Percentiles rank a stretch among this genome's conserved stretches.
Evolutionary conservation across 2,888 invertebrate species (phyloP).

Genomic region (Heliconius ismenius): DNA sequence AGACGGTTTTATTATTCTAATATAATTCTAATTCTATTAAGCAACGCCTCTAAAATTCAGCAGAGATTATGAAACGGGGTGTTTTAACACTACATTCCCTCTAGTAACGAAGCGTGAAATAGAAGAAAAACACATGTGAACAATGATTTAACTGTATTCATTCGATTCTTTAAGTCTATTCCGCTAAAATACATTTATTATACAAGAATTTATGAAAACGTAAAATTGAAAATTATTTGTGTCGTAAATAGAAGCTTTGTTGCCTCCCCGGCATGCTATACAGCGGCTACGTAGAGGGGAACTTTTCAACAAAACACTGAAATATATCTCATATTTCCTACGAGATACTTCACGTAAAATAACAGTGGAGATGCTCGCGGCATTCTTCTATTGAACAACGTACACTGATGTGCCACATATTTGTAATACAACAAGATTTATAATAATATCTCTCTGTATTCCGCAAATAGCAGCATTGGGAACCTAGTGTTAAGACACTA

Average conservation of each 20-base stretch:
- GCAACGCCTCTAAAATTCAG: too few species aligned
- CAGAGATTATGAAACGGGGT: too few species aligned
- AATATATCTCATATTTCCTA: background rate
- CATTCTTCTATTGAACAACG: background rate
- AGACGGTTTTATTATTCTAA: too few species aligned
- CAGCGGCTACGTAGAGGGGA: background rate
- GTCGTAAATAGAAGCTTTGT: background rate
- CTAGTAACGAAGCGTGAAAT: background rate
- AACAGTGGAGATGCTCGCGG: slow-evolving; percentile 7
- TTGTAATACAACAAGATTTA: background rate
- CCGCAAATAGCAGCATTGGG: background rate
- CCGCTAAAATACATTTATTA: background rate
- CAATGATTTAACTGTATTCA: too few species aligned
- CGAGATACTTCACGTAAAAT: background rate
- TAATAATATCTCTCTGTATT: background rate
- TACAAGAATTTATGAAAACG: background rate
- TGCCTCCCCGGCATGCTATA: background rate
- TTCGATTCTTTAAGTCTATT: too few species aligned
- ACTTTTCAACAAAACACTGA: background rate
- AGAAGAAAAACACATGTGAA: too few species aligned
- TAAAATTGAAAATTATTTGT: background rate
- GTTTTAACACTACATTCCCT: background rate
- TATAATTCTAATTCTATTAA: too few species aligned
- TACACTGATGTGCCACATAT: background rate
- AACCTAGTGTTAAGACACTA: background rate